Evolutionary conservation across 2,888 invertebrate genomes (phyloP).

Genomic region (Deilephila porcellus): DNA sequence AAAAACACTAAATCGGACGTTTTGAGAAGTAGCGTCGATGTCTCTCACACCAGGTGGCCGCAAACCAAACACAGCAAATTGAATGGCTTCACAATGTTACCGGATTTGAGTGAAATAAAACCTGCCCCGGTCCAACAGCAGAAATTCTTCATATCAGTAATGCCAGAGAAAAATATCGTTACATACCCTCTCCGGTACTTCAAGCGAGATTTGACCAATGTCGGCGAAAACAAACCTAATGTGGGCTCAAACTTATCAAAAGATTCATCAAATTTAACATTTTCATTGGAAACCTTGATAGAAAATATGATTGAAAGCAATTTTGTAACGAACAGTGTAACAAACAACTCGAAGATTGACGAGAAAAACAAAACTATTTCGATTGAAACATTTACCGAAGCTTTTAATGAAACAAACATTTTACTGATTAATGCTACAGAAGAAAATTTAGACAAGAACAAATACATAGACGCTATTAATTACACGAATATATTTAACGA

Average conservation of each 20-base stretch:
- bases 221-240: slow-evolving; percentile 44
- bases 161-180: slow-evolving; percentile 39
- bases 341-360: slow-evolving; percentile 23
- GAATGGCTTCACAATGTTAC: slow-evolving; percentile 40
- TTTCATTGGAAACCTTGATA: slow-evolving; percentile 64
- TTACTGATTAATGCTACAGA: slow-evolving; percentile 50
- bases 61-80: slow-evolving; percentile 50
- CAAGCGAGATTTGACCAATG: slow-evolving; percentile 61
- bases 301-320: slow-evolving; percentile 63
- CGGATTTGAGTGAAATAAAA: slow-evolving; percentile 31
- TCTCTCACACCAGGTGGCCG: slow-evolving; percentile 69
- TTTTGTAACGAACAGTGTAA: slow-evolving; percentile 45
- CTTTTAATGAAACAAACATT: slow-evolving; percentile 36
- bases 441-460: slow-evolving; percentile 51
- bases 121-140: slow-evolving; percentile 31
- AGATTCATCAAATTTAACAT: slow-evolving; percentile 41
- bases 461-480: slow-evolving; percentile 43
- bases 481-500: slow-evolving; percentile 48
- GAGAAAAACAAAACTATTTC: slow-evolving; percentile 22
- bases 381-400: neutral
- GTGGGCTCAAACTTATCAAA: slow-evolving; percentile 49
- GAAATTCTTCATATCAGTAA: slow-evolving; percentile 43
- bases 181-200: slow-evolving; percentile 54
- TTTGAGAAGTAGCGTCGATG: slow-evolving; percentile 51
- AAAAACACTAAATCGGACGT: slow-evolving; percentile 62